Percentiles rank a stretch among this genome's conserved stretches.
Conservation (phyloP, 2,113 vertebrate genomes). For the Poeciliopsis occidentalis region DNA sequence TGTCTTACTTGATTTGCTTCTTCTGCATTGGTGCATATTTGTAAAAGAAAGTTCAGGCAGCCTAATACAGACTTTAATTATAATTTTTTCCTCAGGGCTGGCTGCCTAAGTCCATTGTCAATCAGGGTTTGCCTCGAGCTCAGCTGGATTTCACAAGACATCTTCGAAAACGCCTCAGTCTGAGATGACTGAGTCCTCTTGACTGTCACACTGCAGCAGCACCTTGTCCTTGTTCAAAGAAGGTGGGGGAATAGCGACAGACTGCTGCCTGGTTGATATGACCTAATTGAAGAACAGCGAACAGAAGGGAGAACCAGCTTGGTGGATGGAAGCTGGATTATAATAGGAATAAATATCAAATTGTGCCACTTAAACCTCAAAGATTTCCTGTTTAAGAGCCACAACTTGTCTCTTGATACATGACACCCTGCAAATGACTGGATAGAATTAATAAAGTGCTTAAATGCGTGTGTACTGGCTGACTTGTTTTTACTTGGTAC, state of each 20-base stretch:
- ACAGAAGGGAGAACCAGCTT: slow-evolving; percentile 21
- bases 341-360: slow-evolving; percentile 62
- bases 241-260: neutral
- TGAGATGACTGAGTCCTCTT: slow-evolving; percentile 25
- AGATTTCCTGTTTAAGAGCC: slow-evolving; percentile 23
- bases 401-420: slow-evolving; percentile 20
- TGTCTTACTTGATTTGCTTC: neutral
- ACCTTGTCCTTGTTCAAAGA: slow-evolving; percentile 11
- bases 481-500: neutral
- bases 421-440: slow-evolving; percentile 7
- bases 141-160: slow-evolving; percentile 81
- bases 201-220: slow-evolving; percentile 8
- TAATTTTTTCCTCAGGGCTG: slow-evolving; percentile 76
- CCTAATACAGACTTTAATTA: slow-evolving; percentile 11
- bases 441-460: slow-evolving; percentile 41
- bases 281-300: neutral
- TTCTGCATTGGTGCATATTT: neutral
- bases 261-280: neutral
- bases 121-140: slow-evolving; percentile 75
- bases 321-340: slow-evolving; percentile 11
- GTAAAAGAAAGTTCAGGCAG: neutral
- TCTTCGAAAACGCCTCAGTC: slow-evolving; percentile 72
- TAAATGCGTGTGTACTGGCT: neutral
- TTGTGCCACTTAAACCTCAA: slow-evolving; percentile 49
- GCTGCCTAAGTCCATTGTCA: slow-evolving; percentile 79